phyloP scores from a whole-genome alignment of 2,113 vertebrate species.

The Melanerpes formicivorus region DNA sequence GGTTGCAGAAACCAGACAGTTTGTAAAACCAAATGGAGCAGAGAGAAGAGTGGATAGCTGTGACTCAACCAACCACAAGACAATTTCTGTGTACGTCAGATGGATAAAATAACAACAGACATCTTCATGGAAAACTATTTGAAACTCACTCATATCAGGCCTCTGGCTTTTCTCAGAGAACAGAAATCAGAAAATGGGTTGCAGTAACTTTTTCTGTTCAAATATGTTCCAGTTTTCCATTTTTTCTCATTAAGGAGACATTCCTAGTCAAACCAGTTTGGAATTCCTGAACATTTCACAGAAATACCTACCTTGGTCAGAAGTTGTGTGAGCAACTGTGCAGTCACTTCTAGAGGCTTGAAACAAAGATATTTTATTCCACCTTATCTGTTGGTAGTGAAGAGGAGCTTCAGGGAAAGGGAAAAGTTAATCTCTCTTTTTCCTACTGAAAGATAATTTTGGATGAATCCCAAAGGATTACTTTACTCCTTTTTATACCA shows the following conservation, averaged over 20 bases:
- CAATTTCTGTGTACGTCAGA: background rate
- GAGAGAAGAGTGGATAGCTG: background rate
- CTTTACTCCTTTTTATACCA: background rate
- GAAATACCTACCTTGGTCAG: background rate
- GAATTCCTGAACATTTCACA: background rate
- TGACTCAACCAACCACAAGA: background rate
- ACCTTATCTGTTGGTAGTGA: background rate
- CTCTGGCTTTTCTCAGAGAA: background rate
- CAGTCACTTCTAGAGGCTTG: background rate
- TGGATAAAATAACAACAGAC: background rate
- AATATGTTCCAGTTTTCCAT: background rate
- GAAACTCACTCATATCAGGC: background rate
- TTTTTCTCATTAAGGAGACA: background rate
- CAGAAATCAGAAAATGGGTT: background rate
- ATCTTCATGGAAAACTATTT: slow-evolving; percentile 8
- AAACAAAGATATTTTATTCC: background rate
- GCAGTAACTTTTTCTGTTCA: background rate
- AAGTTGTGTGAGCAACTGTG: background rate
- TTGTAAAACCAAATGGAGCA: slow-evolving; percentile 10
- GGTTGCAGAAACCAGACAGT: background rate
- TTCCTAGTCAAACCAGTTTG: background rate
- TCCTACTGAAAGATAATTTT: background rate
- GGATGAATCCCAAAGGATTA: background rate
- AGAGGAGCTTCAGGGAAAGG: background rate
- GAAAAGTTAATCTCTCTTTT: background rate